phyloP scores from a whole-genome alignment of 2,797 vertebrate genomes.

The Acestrorhynchus altus region DNA sequence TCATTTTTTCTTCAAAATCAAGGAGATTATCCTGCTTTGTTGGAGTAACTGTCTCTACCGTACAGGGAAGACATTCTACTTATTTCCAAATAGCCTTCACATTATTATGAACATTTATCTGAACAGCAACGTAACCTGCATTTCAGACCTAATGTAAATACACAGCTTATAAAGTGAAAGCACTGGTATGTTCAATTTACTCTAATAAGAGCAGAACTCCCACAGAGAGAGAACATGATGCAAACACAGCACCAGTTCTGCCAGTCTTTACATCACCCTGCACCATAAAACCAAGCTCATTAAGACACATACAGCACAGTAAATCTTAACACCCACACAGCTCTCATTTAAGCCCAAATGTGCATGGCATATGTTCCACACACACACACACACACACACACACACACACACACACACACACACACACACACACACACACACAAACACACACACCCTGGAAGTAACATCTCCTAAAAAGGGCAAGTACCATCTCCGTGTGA shows the following conservation, averaged over 20 bases:
- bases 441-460: conserved; percentile 8
- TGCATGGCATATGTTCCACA: conserved; percentile 27
- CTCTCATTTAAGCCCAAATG: conserved; percentile 29
- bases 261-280: conserved; percentile 43
- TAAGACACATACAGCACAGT: conserved; percentile 21
- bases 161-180: neutral
- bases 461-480: conserved; percentile 15
- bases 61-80: no score
- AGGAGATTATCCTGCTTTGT: no score
- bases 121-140: no score
- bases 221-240: conserved; percentile 2
- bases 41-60: no score
- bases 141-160: neutral
- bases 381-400: conserved; percentile 5
- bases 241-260: conserved; percentile 2
- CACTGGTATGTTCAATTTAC: neutral
- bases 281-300: conserved; percentile 27
- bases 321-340: conserved; percentile 29
- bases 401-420: neutral
- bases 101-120: no score
- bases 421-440: neutral
- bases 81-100: no score
- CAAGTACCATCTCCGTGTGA: conserved; percentile 10
- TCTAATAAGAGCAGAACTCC: conserved; percentile 3
- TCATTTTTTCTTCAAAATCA: no score